These are phyloP conservation scores for Euthynnus affinis DNA, from an alignment of 2,797 vertebrate species.

Conservation along the genomic window DNA sequence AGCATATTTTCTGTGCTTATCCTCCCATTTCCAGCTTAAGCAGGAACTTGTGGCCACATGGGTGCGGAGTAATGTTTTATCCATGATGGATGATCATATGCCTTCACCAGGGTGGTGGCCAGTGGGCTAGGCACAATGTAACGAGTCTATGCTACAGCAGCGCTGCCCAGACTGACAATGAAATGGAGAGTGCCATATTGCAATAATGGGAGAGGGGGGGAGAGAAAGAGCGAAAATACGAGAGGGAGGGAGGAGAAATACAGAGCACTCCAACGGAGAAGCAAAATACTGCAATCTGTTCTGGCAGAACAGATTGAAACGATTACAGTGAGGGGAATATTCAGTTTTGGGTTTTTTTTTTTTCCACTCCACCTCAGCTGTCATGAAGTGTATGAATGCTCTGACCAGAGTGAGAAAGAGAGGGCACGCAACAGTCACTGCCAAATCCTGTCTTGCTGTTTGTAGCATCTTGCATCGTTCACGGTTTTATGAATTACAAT, in stretches of 20 bases:
- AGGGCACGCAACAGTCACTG: slow-evolving; percentile 5
- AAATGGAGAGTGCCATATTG: slow-evolving; percentile 73
- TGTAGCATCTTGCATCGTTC: slow-evolving; percentile 40
- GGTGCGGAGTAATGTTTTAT: slow-evolving; percentile 67
- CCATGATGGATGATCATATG: slow-evolving; percentile 67
- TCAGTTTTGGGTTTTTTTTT: slow-evolving; percentile 53
- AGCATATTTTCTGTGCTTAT: slow-evolving; percentile 59
- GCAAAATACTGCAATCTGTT: slow-evolving; percentile 82
- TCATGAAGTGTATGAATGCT: slow-evolving; percentile 59
- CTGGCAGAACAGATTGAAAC: slow-evolving; percentile 79
- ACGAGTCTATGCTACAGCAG: slow-evolving; percentile 43
- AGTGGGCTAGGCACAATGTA: slow-evolving; percentile 44
- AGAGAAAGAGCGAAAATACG: slow-evolving; percentile 44
- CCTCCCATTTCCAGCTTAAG: slow-evolving; percentile 41
- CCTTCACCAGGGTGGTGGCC: slow-evolving; percentile 54
- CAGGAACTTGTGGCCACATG: slow-evolving; percentile 45
- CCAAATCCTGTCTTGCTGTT: slow-evolving; percentile 33
- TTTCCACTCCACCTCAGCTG: slow-evolving; percentile 57
- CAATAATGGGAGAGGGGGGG: slow-evolving; percentile 62
- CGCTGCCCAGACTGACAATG: slow-evolving; percentile 69
- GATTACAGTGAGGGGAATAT: slow-evolving; percentile 77
- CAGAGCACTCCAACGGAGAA: slow-evolving; percentile 70
- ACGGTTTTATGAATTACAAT: slow-evolving; percentile 40
- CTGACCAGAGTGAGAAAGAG: slow-evolving; percentile 46
- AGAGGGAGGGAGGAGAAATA: slow-evolving; percentile 56